Evolutionary conservation across 2,113 vertebrate species (phyloP).

Genomic region (Cisticola juncidis): DNA sequence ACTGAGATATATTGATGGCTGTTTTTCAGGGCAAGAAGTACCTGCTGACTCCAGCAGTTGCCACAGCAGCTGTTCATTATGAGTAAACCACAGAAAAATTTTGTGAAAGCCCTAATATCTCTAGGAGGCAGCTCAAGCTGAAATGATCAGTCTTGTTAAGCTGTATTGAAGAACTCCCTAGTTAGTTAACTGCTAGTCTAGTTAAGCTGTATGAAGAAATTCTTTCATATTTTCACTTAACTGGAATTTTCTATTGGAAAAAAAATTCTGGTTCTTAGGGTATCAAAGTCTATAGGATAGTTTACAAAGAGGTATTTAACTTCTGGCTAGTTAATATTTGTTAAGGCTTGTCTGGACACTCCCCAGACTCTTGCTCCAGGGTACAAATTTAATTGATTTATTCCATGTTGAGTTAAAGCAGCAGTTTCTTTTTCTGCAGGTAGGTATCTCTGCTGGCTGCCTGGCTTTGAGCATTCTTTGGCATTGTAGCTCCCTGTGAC

Average conservation of each 20-base stretch:
- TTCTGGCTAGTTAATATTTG: conserved; percentile 39
- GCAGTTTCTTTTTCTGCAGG: neutral
- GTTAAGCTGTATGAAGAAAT: neutral
- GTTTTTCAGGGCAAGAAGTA: conserved; percentile 28
- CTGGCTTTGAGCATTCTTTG: neutral
- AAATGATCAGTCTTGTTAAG: neutral
- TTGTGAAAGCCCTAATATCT: neutral
- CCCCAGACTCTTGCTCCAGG: conserved; percentile 36
- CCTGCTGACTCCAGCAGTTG: conserved; percentile 22
- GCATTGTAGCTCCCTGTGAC: neutral
- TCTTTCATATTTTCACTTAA: neutral
- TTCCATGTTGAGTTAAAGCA: neutral
- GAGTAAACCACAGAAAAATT: neutral
- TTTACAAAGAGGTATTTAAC: conserved; percentile 31
- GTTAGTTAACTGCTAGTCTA: neutral
- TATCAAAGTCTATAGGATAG: neutral
- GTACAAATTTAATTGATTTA: conserved; percentile 19
- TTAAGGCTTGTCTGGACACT: conserved; percentile 55
- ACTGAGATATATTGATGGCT: conserved; percentile 2
- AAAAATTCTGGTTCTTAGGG: neutral
- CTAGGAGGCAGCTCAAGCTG: neutral
- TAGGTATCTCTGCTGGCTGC: neutral
- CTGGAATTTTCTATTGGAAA: neutral
- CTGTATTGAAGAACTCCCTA: neutral
- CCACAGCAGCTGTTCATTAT: conserved; percentile 43